phyloP scores from a whole-genome alignment of 2,888 invertebrate species.

The Drepana falcataria region DNA sequence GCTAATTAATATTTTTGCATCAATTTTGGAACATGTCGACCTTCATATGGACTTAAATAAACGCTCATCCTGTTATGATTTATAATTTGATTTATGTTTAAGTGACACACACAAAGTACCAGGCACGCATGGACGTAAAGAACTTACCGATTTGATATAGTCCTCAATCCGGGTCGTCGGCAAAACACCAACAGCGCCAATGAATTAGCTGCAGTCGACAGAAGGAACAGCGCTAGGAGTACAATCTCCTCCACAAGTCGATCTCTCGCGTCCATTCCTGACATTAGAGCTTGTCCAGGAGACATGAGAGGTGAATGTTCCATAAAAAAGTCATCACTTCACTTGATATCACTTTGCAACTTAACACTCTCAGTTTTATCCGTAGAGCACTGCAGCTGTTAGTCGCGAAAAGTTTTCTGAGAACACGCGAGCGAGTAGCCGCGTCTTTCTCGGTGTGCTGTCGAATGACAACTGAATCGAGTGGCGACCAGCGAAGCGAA shows the following conservation, averaged over 20 bases:
- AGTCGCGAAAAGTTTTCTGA: constrained; percentile 72
- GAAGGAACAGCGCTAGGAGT: constrained; percentile 77
- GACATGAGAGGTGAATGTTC: constrained; percentile 57
- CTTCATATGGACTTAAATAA: constrained; percentile 11
- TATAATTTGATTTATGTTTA: background rate
- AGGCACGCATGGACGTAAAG: constrained; percentile 10
- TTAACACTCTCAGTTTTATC: constrained; percentile 59
- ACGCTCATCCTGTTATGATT: constrained; percentile 11
- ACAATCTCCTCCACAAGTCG: constrained; percentile 70
- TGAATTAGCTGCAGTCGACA: constrained; percentile 85
- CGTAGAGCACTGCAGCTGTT: constrained; percentile 60
- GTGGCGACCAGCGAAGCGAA: constrained; percentile 11
- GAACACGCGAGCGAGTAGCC: constrained; percentile 66
- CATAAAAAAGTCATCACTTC: constrained; percentile 70
- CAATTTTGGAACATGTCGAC: constrained; percentile 21
- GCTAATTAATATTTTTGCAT: constrained; percentile 13
- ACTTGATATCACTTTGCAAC: constrained; percentile 48
- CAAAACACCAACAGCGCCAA: constrained; percentile 86
- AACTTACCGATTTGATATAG: constrained; percentile 87
- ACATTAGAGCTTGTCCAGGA: constrained; percentile 71
- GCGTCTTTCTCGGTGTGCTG: constrained; percentile 73
- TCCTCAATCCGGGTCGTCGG: constrained; percentile 84
- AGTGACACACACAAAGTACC: constrained; percentile 6
- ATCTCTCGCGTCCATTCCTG: constrained; percentile 70
- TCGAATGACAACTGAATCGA: constrained; percentile 62